Conservation (phyloP, 2,888 invertebrate genomes). For the Coleophora flavipennella region DNA sequence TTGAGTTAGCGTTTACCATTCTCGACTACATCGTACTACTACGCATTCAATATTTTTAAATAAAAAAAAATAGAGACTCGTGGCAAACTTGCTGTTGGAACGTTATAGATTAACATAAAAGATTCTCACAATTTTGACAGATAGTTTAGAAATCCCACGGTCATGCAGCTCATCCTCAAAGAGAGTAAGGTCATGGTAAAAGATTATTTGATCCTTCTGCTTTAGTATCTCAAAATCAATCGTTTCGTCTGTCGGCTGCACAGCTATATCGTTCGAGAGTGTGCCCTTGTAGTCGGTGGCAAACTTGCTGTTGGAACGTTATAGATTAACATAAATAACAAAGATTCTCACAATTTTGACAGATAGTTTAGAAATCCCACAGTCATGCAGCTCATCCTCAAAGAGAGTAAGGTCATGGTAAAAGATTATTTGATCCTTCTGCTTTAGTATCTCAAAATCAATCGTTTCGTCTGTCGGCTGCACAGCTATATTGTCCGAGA, state of each 20-base stretch:
- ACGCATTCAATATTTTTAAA: no score
- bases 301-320: neutral
- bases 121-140: slow-evolving; percentile 91
- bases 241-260: slow-evolving; percentile 78
- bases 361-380: slow-evolving; percentile 91
- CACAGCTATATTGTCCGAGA: slow-evolving; percentile 72
- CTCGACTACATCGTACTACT: no score
- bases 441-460: slow-evolving; percentile 89
- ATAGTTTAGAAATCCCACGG: slow-evolving; percentile 92
- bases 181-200: slow-evolving; percentile 93
- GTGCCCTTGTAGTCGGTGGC: slow-evolving; percentile 92
- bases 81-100: neutral
- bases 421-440: slow-evolving; percentile 92
- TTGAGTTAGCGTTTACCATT: no score
- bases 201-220: slow-evolving; percentile 90
- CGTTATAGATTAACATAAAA: neutral
- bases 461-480: slow-evolving; percentile 82
- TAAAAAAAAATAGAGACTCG: no score
- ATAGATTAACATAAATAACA: neutral
- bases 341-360: slow-evolving; percentile 89
- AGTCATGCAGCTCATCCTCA: slow-evolving; percentile 99
- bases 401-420: slow-evolving; percentile 94
- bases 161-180: slow-evolving; percentile 99
- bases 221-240: slow-evolving; percentile 92
- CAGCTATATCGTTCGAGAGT: slow-evolving; percentile 70